phyloP scores from a whole-genome alignment of 2,113 vertebrate species.

The Sphyrna mokarran region DNA sequence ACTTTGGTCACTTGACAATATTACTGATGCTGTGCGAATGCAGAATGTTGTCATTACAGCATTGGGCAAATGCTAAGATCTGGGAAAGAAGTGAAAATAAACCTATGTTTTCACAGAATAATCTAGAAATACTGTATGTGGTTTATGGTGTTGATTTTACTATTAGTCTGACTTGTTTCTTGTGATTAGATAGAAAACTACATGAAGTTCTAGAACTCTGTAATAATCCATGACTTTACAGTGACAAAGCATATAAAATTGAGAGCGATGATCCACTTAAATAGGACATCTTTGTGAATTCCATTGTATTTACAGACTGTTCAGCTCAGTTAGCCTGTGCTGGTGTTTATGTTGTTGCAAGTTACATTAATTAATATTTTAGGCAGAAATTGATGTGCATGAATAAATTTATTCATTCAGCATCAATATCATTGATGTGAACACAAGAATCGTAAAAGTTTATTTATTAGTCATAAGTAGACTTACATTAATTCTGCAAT shows the following conservation, averaged over 20 bases:
- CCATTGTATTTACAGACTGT: neutral
- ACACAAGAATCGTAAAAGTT: neutral
- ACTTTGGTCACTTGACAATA: neutral
- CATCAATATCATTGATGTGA: neutral
- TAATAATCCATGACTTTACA: neutral
- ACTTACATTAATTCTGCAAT: too few relatives aligned
- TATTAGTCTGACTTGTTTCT: neutral
- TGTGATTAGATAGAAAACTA: neutral
- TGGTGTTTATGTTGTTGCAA: neutral
- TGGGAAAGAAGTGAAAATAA: neutral
- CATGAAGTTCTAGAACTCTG: neutral
- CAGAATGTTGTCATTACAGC: neutral
- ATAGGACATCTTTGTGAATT: neutral
- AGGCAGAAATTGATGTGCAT: neutral
- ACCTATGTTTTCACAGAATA: neutral
- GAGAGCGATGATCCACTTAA: neutral
- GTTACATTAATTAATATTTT: neutral
- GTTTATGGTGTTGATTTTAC: neutral
- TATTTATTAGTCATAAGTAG: too few relatives aligned
- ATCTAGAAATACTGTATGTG: neutral
- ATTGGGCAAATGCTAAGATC: neutral
- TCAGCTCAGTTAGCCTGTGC: neutral
- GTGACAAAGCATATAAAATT: neutral
- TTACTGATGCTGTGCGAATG: neutral
- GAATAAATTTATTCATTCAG: neutral